Conservation (phyloP, 2,113 vertebrate species). For the Stegastes partitus region DNA sequence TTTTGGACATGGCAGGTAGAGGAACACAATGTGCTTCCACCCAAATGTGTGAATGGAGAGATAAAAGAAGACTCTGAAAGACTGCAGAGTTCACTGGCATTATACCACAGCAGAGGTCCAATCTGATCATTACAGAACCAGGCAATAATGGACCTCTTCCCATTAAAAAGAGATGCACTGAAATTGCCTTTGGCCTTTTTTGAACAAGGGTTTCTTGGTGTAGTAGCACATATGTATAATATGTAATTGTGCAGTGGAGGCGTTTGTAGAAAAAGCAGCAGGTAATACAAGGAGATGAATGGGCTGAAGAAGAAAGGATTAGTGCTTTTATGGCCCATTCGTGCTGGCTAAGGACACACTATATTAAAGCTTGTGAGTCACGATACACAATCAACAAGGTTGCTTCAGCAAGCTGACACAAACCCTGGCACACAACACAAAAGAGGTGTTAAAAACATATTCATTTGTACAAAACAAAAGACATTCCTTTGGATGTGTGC, state of each 20-base stretch:
- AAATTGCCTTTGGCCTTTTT: conserved; percentile 60
- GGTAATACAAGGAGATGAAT: conserved; percentile 55
- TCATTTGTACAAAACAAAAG: conserved; percentile 35
- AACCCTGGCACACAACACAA: conserved; percentile 20
- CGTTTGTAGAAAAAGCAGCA: conserved; percentile 38
- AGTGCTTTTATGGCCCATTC: conserved; percentile 57
- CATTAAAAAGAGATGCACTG: conserved; percentile 54
- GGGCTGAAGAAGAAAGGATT: conserved; percentile 49
- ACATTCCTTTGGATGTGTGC: conserved; percentile 8
- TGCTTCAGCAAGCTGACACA: conserved; percentile 28
- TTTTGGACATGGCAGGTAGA: conserved; percentile 15
- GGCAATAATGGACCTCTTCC: conserved; percentile 46
- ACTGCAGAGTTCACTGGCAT: conserved; percentile 34
- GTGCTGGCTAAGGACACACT: conserved; percentile 30
- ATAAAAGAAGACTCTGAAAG: conserved; percentile 5
- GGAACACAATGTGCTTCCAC: conserved; percentile 19
- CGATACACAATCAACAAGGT: conserved; percentile 41
- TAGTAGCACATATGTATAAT: conserved; percentile 55
- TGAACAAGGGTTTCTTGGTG: conserved; percentile 42
- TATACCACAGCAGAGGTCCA: conserved; percentile 40
- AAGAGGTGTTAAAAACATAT: conserved; percentile 18
- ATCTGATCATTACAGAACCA: conserved; percentile 49
- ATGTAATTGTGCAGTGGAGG: conserved; percentile 45
- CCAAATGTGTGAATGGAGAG: conserved; percentile 3
- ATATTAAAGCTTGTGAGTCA: conserved; percentile 20